Conservation (phyloP, 2,113 vertebrate genomes). For the Damaliscus lunatus region DNA sequence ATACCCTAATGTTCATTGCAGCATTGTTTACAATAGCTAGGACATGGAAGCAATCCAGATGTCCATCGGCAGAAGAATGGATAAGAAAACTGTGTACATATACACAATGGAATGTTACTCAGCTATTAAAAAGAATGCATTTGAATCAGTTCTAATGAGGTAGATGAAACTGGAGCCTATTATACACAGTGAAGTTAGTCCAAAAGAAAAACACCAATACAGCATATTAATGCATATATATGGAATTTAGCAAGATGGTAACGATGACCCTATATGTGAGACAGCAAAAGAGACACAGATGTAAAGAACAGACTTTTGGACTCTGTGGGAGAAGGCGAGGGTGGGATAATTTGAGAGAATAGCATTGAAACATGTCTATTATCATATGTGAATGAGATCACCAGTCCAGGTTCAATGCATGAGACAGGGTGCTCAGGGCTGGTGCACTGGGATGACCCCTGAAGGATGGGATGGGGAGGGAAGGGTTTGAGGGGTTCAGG, state of each 20-base stretch:
- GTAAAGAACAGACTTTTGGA: not conserved
- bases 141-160: not conserved
- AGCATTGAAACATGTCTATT: not conserved
- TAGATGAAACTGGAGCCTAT: not conserved
- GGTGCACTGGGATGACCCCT: not conserved
- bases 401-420: not conserved
- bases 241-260: not conserved
- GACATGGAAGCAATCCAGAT: not conserved
- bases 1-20: not conserved
- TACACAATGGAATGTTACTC: not conserved
- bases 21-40: not conserved
- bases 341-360: not conserved
- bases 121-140: not conserved
- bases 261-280: not conserved
- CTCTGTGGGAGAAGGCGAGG: not conserved
- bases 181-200: not conserved
- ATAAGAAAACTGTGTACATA: not conserved
- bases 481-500: not conserved
- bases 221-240: not conserved
- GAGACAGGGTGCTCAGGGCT: not conserved
- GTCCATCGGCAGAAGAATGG: rapidly evolving
- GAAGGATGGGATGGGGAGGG: not conserved
- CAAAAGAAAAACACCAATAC: not conserved
- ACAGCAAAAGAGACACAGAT: not conserved
- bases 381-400: not conserved